Base-by-base conservation (phyloP, 2,888 invertebrate genomes). In the Drosophila prostipennis region DNA sequence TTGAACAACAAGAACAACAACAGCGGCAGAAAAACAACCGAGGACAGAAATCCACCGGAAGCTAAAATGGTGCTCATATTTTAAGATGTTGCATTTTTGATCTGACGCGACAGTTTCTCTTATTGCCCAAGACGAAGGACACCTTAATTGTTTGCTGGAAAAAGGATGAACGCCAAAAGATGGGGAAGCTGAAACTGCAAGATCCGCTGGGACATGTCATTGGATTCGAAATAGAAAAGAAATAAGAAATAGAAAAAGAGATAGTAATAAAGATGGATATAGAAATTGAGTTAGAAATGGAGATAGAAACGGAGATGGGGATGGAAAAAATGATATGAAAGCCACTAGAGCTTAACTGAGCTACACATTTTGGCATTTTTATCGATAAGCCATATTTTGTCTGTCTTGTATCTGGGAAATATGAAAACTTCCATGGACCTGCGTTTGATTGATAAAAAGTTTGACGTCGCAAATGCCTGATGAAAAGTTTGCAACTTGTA, bases 1-100 rank as follows among this genome's bases (percentile, higher is more conserved):
- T 78, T 75, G 69, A 70, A 67, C 56, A 72, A 72, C 74, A 72
- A 58, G 76, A 75, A 59, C 55, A 72, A n/a, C 40, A 49, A 54
- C 52, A 71, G 10, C 45, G 29, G 19, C 64, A 23, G n/a, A n/a
- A 26, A 26, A 32, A 42, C 19, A 23, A 37, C 52, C 29, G 69
- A 64, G 39, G 39, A 59, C 36, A 53, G 32, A 55, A 67, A 48
- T 52, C 40, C 45, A 48, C 46, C 73, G 77, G 73, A 76, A 79
- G 73, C 55, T 65, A 32, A 56, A 68, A 78, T 68, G 64, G 56
- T 60, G 68, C 69, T 65, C 67, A 78, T 80, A 78, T 73, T 72
- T 75, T 64, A 58, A 52, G 74, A 60, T 73, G 75, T 29, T 75
- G 78, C 76, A 80, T 80, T 78, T 79, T 80, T 80, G 72, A 78